phyloP scores from a whole-genome alignment of 2,888 invertebrate species.

The Elegia similella region DNA sequence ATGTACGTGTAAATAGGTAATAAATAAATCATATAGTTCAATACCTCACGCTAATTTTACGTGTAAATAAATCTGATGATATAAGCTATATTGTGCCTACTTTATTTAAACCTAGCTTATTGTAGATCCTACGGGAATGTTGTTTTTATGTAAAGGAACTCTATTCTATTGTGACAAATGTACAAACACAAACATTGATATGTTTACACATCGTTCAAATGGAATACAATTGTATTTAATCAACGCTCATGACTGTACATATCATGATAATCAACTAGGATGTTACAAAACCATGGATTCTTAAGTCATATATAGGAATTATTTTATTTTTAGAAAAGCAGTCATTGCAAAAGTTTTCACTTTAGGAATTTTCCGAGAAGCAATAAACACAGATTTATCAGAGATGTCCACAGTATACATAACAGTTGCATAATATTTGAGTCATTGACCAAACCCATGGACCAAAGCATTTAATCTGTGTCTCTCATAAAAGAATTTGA shows the following conservation, averaged over 20 bases:
- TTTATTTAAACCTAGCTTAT: not conserved
- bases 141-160: too few species aligned
- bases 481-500: not conserved
- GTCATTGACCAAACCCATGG: constrained; percentile 1
- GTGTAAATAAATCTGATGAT: constrained; percentile 11
- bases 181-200: not conserved
- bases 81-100: not conserved
- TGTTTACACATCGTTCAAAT: too few species aligned
- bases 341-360: not conserved
- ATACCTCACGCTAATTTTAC: constrained; percentile 6
- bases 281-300: too few species aligned
- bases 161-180: too few species aligned
- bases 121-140: too few species aligned
- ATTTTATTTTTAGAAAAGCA: not conserved
- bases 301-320: too few species aligned
- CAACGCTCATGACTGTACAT: too few species aligned
- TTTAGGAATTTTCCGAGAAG: constrained; percentile 5
- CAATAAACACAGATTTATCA: constrained; percentile 2
- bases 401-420: not conserved
- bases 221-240: too few species aligned
- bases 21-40: constrained; percentile 9
- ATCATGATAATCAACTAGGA: not conserved
- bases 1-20: constrained; percentile 38
- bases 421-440: constrained; percentile 6
- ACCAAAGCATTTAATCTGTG: not conserved